Evolutionary conservation across 2,113 vertebrate species (phyloP).

Genomic region (Xyliphius kryptos): DNA sequence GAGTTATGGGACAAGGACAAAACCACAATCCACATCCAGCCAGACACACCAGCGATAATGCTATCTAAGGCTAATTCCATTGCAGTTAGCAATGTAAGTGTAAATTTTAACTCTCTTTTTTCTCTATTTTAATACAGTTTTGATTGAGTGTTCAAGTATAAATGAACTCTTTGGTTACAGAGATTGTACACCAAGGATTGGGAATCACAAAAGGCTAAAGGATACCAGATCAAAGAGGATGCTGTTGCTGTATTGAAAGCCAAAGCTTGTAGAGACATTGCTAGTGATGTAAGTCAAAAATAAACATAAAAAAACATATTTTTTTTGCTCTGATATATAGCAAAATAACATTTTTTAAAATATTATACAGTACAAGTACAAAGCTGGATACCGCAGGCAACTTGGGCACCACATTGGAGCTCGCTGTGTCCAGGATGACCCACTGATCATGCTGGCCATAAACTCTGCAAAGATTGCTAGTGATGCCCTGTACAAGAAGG

Average conservation of each 20-base stretch:
- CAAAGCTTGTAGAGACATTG: constrained; percentile 82
- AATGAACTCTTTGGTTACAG: constrained; percentile 61
- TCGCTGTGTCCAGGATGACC: no score
- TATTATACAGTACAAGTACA: constrained; percentile 82
- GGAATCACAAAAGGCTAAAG: constrained; percentile 78
- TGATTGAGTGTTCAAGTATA: background rate
- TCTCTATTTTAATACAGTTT: background rate
- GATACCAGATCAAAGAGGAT: constrained; percentile 80
- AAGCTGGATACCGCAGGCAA: constrained; percentile 81
- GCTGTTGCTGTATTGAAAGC: constrained; percentile 84
- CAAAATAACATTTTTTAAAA: no score
- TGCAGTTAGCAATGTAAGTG: constrained; percentile 81
- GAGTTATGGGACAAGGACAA: constrained; percentile 94
- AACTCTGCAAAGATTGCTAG: no score
- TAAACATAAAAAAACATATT: no score
- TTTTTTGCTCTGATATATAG: no score
- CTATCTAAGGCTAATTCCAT: constrained; percentile 80
- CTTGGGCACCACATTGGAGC: constrained; percentile 85
- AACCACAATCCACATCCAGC: constrained; percentile 70
- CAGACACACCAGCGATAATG: constrained; percentile 77
- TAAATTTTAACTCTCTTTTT: background rate
- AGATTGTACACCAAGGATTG: constrained; percentile 86
- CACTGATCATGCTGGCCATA: no score
- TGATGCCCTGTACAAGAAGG: no score
- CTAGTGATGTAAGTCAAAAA: constrained; percentile 67